A percentile compares a stretch with the other conserved stretches of the same genome.
Evolutionary conservation across 2,888 invertebrate genomes (phyloP).

Genomic region (Aelia acuminata): DNA sequence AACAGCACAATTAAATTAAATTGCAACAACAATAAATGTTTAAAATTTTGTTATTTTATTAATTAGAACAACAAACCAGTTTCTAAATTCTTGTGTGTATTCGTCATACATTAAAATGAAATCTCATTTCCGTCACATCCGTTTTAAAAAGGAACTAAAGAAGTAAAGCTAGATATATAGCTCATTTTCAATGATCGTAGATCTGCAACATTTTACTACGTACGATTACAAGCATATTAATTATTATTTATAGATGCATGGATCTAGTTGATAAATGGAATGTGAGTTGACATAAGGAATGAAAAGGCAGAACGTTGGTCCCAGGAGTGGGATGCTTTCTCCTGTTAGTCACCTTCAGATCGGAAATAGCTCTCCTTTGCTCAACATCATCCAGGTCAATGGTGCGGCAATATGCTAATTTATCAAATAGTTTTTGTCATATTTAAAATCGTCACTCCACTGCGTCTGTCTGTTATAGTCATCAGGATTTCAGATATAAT

Average conservation of each 20-base stretch:
- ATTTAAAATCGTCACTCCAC: constrained; percentile 3
- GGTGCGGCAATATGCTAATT: background rate
- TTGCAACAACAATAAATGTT: no score
- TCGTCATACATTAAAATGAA: no score
- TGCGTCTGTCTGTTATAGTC: background rate
- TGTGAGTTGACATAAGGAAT: constrained; percentile 25
- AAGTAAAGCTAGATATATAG: no score
- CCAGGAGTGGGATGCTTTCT: constrained; percentile 21
- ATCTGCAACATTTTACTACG: background rate
- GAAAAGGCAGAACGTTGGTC: background rate
- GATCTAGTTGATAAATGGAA: background rate
- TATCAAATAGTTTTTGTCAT: constrained; percentile 1
- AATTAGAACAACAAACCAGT: no score
- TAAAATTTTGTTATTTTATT: no score
- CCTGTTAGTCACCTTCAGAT: background rate
- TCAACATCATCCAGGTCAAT: constrained; percentile 35
- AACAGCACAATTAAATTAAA: no score
- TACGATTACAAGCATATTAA: background rate
- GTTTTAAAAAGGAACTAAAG: no score
- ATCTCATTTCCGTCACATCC: no score
- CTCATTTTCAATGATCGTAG: background rate
- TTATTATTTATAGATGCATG: background rate
- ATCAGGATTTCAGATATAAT: background rate
- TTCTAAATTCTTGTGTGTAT: no score
- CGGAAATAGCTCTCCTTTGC: constrained; percentile 36